Evolutionary conservation across 2,113 vertebrate species (phyloP).

Genomic region (Steatornis caripensis): DNA sequence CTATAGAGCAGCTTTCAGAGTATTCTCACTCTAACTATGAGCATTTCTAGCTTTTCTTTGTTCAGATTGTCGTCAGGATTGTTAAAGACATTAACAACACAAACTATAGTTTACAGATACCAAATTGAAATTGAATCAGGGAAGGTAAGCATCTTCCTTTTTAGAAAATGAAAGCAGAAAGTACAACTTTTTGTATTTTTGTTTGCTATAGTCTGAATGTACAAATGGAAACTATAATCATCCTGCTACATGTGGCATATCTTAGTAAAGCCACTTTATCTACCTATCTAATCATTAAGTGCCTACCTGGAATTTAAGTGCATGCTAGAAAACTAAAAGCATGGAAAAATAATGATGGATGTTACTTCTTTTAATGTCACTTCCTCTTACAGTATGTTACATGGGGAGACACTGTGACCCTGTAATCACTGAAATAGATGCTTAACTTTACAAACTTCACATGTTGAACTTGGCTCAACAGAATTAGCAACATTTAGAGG

Average conservation of each 20-base stretch:
- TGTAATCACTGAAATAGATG: background rate
- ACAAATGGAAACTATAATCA: background rate
- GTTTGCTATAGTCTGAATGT: background rate
- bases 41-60: background rate
- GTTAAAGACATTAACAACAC: background rate
- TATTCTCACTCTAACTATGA: background rate
- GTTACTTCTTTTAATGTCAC: background rate
- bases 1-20: background rate
- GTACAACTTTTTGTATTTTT: background rate
- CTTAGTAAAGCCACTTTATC: background rate
- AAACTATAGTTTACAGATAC: background rate
- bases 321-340: background rate
- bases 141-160: background rate
- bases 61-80: background rate
- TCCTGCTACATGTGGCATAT: background rate
- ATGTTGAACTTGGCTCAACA: background rate
- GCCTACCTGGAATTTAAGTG: background rate
- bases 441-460: background rate
- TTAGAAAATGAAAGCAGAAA: background rate
- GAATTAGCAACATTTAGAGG: background rate
- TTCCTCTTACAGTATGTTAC: background rate
- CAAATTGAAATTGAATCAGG: background rate
- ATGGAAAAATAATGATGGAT: background rate
- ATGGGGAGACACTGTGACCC: background rate
- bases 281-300: background rate